phyloP scores from a whole-genome alignment of 2,797 vertebrate genomes.

The Apogon hyalosoma region DNA sequence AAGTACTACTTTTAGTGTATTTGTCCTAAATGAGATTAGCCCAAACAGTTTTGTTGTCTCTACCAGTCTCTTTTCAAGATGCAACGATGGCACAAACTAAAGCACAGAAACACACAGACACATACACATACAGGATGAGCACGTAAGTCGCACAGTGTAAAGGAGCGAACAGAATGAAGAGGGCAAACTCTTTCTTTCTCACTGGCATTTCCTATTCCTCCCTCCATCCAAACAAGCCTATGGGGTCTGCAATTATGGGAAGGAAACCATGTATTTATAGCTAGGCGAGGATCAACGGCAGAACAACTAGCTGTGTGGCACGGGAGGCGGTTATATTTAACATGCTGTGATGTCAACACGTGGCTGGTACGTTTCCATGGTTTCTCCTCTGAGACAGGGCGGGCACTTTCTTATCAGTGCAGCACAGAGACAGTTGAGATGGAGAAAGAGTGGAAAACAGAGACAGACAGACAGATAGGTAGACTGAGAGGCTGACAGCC shows the following conservation, averaged over 20 bases:
- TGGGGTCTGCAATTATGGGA: slow-evolving; percentile 81
- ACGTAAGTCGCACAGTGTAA: slow-evolving; percentile 15
- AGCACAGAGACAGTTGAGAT: slow-evolving; percentile 71
- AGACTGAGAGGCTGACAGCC: slow-evolving; percentile 35
- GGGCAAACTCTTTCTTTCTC: slow-evolving; percentile 49
- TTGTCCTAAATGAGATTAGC: slow-evolving; percentile 43
- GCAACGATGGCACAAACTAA: slow-evolving; percentile 45
- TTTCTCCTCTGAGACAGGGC: slow-evolving; percentile 78
- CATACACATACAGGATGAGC: slow-evolving; percentile 23
- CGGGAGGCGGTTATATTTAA: slow-evolving; percentile 83
- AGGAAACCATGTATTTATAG: slow-evolving; percentile 86
- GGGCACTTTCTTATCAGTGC: slow-evolving; percentile 76
- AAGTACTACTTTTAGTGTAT: slow-evolving; percentile 17
- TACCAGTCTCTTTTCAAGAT: slow-evolving; percentile 45
- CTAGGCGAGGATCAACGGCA: slow-evolving; percentile 76
- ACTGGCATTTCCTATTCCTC: slow-evolving; percentile 74
- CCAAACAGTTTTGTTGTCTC: slow-evolving; percentile 43
- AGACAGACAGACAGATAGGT: slow-evolving; percentile 26
- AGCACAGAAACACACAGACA: slow-evolving; percentile 12
- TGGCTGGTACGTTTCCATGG: slow-evolving; percentile 84
- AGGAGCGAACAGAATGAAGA: slow-evolving; percentile 41
- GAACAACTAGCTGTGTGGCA: slow-evolving; percentile 80
- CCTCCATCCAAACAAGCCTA: slow-evolving; percentile 77
- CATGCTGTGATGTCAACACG: slow-evolving; percentile 82
- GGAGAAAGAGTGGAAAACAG: slow-evolving; percentile 32